Evolutionary conservation across 2,797 vertebrate species (phyloP), one percentile per base, ranked within the genome.

Genomic region (Eidolon dupreanum): DNA sequence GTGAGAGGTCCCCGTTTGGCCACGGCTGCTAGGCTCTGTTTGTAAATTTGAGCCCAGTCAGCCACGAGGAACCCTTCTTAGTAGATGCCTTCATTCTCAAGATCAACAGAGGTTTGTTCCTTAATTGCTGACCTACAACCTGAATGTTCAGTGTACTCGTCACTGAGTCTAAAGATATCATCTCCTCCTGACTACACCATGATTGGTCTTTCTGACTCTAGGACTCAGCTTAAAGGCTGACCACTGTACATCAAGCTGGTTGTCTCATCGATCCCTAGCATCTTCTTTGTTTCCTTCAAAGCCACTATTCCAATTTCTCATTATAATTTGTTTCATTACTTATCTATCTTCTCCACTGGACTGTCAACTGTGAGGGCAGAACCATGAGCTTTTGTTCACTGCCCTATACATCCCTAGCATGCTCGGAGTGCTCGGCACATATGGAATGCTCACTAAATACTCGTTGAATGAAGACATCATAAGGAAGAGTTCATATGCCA

Each of bases 271-370:
- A 51, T 68, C 9, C 19, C 10, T 73, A 88, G 0, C 24, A 88
- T 55, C 19, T 10, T 83, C 2, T 74, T 49, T 88, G 20, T 92
- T 94, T 73, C 36, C 46, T 66, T 93, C 82, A 46, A 91, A 89
- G 8, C 3, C 38, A 10, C 1, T 82, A 75, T 17, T 94, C 8
- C 13, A 57, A 31, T 88, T 93, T 78, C 41, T 77, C 28, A 61
- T 85, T 85, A 75, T 53, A 43, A 93, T 70, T 88, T 70, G 15
- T 63, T 89, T 70, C 20, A 6, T 88, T 94, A 12, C 15, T 95
- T 88, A 82, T 82, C 15, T 17, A 73, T 70, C 68, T 68, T 55
- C 8, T 6, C 20, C 16, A 78, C 12, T 91, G 55, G 19, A 68
- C 19, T 81, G 4, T 88, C 22, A 88, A 17, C 1, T 88, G 16